Evolutionary conservation across 2,888 invertebrate species (phyloP).

Genomic region (Nomada hirtipes): DNA sequence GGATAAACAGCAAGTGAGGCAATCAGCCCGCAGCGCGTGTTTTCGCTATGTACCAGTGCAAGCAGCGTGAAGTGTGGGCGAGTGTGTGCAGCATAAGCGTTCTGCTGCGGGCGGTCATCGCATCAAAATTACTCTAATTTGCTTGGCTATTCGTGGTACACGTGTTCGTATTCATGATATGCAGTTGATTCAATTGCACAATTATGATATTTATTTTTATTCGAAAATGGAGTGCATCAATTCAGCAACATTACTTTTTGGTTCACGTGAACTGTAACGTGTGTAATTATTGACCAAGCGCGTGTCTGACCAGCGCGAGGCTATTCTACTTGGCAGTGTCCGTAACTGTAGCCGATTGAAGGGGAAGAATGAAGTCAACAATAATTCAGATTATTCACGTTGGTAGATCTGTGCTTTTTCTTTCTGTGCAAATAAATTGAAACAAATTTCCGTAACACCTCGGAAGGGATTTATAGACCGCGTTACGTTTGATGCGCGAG

Average conservation of each 20-base stretch:
- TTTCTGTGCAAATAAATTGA: no score
- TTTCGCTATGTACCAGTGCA: constrained; percentile 7
- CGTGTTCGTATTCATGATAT: neutral
- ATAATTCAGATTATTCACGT: no score
- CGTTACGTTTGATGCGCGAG: neutral
- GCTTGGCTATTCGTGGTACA: neutral
- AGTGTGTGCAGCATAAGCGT: constrained; percentile 2
- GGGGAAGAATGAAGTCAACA: no score
- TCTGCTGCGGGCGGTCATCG: constrained; percentile 11
- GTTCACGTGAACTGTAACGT: no score
- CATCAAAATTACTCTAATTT: constrained; percentile 34
- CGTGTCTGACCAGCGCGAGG: no score
- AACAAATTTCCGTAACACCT: no score
- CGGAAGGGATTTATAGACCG: neutral
- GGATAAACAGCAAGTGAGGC: constrained; percentile 20
- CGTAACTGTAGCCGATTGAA: no score
- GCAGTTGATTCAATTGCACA: neutral
- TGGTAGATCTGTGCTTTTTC: no score
- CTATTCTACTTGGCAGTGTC: no score
- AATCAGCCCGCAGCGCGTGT: constrained; percentile 26
- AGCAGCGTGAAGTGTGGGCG: constrained; percentile 20
- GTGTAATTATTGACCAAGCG: no score
- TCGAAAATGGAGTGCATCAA: no score
- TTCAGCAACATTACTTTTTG: no score
- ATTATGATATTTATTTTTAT: neutral